These are phyloP conservation scores for Cassiopea xamachana DNA, from an alignment of 30 jellyfish, hydroid and myxozoan species.

Conservation along the genomic window DNA sequence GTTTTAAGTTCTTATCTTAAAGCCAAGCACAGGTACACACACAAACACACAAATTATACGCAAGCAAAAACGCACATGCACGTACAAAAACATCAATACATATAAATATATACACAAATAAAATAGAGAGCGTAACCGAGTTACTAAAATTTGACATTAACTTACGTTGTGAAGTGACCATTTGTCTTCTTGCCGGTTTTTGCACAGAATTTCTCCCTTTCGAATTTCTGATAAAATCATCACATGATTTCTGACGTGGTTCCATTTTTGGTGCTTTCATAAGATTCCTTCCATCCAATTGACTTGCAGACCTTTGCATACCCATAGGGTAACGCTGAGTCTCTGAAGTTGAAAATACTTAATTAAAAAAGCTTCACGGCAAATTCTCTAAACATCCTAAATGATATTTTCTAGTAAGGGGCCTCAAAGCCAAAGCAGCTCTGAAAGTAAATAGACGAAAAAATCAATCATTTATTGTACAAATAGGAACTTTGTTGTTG, in stretches of 20 bases:
- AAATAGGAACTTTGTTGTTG: too few species aligned
- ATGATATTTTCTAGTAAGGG: too few species aligned
- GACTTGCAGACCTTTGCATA: conserved; percentile 97
- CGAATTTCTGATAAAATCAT: conserved; percentile 68
- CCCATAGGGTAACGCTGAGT: conserved; percentile 51
- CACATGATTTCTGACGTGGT: conserved; percentile 98
- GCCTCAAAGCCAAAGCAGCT: too few species aligned
- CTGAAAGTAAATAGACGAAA: too few species aligned
- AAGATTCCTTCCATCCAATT: conserved; percentile 78
- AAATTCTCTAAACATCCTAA: neutral
- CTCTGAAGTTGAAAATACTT: conserved; percentile 1
- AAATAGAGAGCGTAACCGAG: too few species aligned
- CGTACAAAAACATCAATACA: too few species aligned
- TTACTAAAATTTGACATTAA: neutral
- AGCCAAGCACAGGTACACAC: too few species aligned
- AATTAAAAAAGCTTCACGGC: neutral
- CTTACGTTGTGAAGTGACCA: conserved; percentile 95
- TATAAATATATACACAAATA: too few species aligned
- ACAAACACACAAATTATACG: too few species aligned
- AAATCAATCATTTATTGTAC: too few species aligned
- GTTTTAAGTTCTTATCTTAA: too few species aligned
- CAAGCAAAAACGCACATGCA: too few species aligned
- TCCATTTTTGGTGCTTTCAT: conserved; percentile 82
- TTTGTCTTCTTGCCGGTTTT: conserved; percentile 71
- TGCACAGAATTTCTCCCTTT: conserved; percentile 64